These are phyloP conservation scores for Neosilurus hyrtlii DNA, from an alignment of 2,797 vertebrate species.

Conservation along the genomic window DNA sequence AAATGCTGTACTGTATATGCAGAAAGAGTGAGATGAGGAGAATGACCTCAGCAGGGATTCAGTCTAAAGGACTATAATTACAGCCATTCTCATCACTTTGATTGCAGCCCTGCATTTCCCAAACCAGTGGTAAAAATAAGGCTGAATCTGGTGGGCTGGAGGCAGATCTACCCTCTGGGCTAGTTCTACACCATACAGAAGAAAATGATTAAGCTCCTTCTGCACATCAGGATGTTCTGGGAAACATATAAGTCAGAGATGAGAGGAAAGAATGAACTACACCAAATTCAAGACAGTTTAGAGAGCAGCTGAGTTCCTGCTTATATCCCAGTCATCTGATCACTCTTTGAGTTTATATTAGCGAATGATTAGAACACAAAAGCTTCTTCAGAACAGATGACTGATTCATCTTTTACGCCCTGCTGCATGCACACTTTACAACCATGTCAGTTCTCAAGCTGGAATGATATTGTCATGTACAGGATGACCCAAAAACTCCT, in stretches of 20 bases:
- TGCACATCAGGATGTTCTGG: constrained; percentile 65
- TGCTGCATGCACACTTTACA: neutral
- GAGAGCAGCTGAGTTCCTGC: constrained; percentile 11
- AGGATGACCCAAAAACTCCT: too few relatives aligned
- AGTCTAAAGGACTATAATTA: constrained; percentile 73
- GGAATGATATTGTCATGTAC: neutral
- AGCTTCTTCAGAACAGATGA: too few relatives aligned
- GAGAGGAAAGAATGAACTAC: constrained; percentile 58
- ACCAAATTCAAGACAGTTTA: constrained; percentile 43
- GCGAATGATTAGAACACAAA: neutral
- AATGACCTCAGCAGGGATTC: constrained; percentile 29
- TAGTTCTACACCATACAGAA: constrained; percentile 74
- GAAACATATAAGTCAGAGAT: constrained; percentile 66
- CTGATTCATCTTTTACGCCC: neutral
- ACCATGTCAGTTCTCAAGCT: neutral
- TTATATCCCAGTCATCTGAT: neutral
- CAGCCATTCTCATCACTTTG: constrained; percentile 73
- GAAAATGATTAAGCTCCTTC: constrained; percentile 62
- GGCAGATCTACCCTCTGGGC: constrained; percentile 76
- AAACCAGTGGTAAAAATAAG: constrained; percentile 74
- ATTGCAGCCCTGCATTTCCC: constrained; percentile 66
- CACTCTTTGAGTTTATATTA: neutral
- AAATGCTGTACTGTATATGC: constrained; percentile 4
- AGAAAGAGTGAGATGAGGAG: constrained; percentile 24
- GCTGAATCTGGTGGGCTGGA: constrained; percentile 60